Conservation (phyloP, 2,888 invertebrate genomes). For the Orthosia cruda region DNA sequence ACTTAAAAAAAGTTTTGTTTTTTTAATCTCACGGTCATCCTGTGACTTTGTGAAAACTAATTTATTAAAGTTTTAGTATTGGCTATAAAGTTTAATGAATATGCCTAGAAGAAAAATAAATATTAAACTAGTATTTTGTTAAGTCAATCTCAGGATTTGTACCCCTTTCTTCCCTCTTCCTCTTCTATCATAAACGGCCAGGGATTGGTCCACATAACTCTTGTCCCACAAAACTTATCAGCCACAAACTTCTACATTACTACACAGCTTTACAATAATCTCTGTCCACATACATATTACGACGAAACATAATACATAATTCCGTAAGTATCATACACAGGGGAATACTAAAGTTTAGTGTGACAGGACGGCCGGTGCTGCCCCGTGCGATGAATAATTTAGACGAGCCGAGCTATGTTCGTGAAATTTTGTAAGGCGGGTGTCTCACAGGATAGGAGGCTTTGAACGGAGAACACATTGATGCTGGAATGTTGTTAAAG, state of each 20-base stretch:
- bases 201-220: background rate
- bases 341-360: conserved; percentile 79
- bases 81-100: no score
- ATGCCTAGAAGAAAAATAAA: no score
- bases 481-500: conserved; percentile 25
- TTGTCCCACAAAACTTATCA: background rate
- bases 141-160: background rate
- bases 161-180: background rate
- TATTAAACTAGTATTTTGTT: background rate
- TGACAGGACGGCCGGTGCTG: conserved; percentile 73
- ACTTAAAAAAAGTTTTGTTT: no score
- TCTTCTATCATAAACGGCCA: background rate
- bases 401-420: conserved; percentile 68
- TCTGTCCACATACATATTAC: conserved; percentile 67
- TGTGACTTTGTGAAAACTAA: no score
- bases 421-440: conserved; percentile 64
- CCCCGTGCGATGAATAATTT: conserved; percentile 78
- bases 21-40: no score
- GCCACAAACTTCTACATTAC: conserved; percentile 4
- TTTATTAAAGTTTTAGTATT: no score
- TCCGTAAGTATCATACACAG: conserved; percentile 79
- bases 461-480: conserved; percentile 38
- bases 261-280: conserved; percentile 63
- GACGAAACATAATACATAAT: conserved; percentile 78
- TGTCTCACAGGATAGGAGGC: conserved; percentile 34